Conservation (phyloP, 2,797 vertebrate genomes). For the Morelia viridis region DNA sequence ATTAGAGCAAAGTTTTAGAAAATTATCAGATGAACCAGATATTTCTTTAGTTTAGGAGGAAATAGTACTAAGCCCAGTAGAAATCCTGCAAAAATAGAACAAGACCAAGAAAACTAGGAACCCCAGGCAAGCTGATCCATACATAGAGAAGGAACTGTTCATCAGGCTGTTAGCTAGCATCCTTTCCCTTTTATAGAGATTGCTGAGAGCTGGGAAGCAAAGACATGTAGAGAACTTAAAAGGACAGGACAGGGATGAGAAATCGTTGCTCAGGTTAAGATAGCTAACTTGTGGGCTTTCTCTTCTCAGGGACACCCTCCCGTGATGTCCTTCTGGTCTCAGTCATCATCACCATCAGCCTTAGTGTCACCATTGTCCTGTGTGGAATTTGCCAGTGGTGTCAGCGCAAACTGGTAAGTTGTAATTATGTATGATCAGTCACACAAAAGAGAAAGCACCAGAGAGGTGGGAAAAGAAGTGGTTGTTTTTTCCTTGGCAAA, state of each 20-base stretch:
- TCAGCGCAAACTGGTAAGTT: slow-evolving; percentile 97
- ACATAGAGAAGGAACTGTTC: neutral
- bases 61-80: neutral
- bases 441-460: neutral
- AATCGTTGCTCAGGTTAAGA: neutral
- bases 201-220: neutral
- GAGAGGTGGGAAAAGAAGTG: neutral
- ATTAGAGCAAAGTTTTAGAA: neutral
- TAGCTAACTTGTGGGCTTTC: slow-evolving; percentile 36
- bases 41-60: neutral
- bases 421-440: rapidly evolving
- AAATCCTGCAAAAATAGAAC: neutral
- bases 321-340: slow-evolving; percentile 97
- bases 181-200: neutral
- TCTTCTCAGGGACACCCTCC: slow-evolving; percentile 84
- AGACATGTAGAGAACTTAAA: neutral
- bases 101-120: neutral
- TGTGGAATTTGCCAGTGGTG: slow-evolving; percentile 99
- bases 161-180: neutral
- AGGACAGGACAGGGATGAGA: neutral
- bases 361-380: slow-evolving; percentile 94
- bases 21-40: neutral
- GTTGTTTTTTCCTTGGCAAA: neutral
- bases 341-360: slow-evolving; percentile 95
- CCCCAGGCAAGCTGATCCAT: neutral